phyloP scores from a whole-genome alignment of 2,113 vertebrate genomes.

The Erythrocercus mccallii region DNA sequence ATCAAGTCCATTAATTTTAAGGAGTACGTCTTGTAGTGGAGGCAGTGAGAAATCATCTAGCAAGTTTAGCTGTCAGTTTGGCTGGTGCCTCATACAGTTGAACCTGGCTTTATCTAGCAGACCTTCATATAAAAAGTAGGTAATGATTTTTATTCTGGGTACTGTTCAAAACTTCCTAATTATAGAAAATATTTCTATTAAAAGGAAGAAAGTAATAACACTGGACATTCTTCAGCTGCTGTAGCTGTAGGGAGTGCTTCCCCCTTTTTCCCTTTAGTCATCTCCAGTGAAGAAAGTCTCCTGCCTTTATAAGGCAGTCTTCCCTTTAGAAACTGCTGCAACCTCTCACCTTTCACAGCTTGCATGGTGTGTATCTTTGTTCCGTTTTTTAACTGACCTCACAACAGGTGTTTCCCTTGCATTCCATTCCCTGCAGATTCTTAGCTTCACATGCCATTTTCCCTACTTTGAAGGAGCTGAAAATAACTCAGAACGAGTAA shows the following conservation, averaged over 20 bases:
- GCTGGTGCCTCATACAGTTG: not conserved
- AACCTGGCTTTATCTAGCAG: not conserved
- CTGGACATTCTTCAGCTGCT: not conserved
- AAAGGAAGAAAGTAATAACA: not conserved
- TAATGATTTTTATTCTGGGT: not conserved
- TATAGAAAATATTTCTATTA: not conserved
- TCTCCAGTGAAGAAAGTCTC: not conserved
- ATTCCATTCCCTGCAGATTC: conserved; percentile 1
- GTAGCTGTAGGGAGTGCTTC: not conserved
- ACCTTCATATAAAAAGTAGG: not conserved
- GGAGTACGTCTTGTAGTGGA: not conserved
- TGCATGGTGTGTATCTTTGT: not conserved
- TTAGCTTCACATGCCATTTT: not conserved
- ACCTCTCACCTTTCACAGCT: not conserved
- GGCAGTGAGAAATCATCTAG: not conserved
- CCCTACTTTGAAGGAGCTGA: not conserved
- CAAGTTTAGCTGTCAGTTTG: not conserved
- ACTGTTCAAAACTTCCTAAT: not conserved
- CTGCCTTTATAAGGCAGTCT: not conserved
- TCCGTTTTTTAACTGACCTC: not conserved
- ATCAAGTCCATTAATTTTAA: not conserved
- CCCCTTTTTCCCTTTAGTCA: not conserved
- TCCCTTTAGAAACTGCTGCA: not conserved
- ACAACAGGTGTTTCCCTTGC: conserved; percentile 53
- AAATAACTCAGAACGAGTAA: not conserved